Percentiles rank a stretch among this genome's conserved stretches.
Conservation (phyloP, 2,797 vertebrate genomes). For the Pseudochirops cupreus region DNA sequence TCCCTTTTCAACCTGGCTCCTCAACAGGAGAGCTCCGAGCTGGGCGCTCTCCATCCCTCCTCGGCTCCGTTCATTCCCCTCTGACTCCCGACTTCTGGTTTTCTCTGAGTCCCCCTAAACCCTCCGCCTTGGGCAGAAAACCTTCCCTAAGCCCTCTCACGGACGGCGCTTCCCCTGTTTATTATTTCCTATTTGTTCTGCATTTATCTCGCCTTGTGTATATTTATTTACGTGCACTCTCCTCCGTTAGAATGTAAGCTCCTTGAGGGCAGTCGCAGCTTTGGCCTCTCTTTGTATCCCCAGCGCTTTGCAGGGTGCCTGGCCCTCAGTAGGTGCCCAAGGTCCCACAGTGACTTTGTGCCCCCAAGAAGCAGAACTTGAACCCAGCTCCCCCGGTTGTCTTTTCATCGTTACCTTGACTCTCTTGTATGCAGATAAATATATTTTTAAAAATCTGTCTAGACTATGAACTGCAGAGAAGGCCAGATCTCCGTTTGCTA, state of each 20-base stretch:
- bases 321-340: too few relatives aligned
- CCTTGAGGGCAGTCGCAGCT: neutral
- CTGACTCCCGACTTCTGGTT: too few relatives aligned
- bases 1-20: neutral
- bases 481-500: neutral
- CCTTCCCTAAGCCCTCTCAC: too few relatives aligned
- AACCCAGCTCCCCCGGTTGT: neutral
- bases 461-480: neutral
- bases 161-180: too few relatives aligned
- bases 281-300: neutral
- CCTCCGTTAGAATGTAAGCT: neutral
- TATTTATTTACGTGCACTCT: rapidly evolving
- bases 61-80: too few relatives aligned
- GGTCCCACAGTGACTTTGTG: too few relatives aligned
- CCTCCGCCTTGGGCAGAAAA: too few relatives aligned
- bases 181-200: too few relatives aligned
- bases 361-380: neutral
- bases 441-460: neutral
- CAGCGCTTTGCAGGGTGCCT: rapidly evolving
- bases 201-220: neutral
- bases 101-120: too few relatives aligned
- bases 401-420: neutral
- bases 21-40: too few relatives aligned
- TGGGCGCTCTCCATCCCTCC: too few relatives aligned
- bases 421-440: neutral